Base-by-base conservation (phyloP, 37 sponge, comb jelly and placozoan species). In the Bolinopsis microptera region DNA sequence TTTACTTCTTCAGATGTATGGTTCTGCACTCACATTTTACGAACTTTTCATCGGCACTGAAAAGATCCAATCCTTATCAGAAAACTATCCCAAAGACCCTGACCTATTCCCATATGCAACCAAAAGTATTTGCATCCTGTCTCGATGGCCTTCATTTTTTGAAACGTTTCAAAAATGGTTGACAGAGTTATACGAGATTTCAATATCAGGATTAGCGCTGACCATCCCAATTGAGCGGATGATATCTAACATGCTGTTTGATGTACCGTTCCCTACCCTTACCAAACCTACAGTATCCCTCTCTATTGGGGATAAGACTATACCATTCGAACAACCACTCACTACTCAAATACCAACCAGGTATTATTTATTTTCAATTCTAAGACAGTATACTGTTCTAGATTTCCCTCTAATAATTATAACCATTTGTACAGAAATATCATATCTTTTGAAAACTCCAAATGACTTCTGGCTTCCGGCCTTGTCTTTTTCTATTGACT, bases 271-370 rank as follows among this genome's bases (percentile, higher is more conserved):
- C 61, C 90, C 90, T 8, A 86, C 90, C 2, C 90, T 41, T 23
- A 22, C 32, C 31, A 38, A 40, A 41, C 90, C 90, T 25, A 86
- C 90, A n/a, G 90, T 86, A 21, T 35, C 34, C 1, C n/a, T 86
- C 2, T 23, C 61, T 2, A 86, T 86, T 3, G 61, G 90, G 13
- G 35, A 34, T 28, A 86, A 41, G 25, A 86, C 61, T 24, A 23
- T 86, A 9, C 90, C 34, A 27, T 86, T 86, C 61, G 90, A 86
- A 38, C 90, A 86, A 39, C 90, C 90, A 0, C 90, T 86, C 61
- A 86, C 90, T 27, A 86, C 90, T n/a, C 90, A 86, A 30, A 86
- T 86, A 0, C 90, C 90, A 30, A 86, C 90, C 90, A 86, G 90
- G 90, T 86, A 48, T 48, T 18, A 18, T 48, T 48, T 5, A 48